Evolutionary conservation across 2,888 invertebrate genomes (phyloP).

Genomic region (Lamellibrachia columna): DNA sequence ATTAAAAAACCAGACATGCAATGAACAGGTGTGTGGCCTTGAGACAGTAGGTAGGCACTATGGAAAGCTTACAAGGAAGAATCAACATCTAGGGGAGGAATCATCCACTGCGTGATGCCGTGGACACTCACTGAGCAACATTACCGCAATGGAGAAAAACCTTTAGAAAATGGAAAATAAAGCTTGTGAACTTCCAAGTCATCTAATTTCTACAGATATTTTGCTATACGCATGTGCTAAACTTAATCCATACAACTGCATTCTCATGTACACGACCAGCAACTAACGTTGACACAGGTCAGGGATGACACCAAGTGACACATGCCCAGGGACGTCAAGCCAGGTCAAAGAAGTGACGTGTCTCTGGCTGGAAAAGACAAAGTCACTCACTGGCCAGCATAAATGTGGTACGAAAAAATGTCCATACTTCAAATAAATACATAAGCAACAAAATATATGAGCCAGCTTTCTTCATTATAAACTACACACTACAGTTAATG

Average conservation of each 20-base stretch:
- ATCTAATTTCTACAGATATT: background rate
- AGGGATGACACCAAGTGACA: background rate
- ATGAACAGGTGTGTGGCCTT: too few species aligned
- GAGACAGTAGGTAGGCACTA: too few species aligned
- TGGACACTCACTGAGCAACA: too few species aligned
- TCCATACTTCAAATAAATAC: too few species aligned
- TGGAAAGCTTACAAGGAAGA: too few species aligned
- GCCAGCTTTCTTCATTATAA: background rate
- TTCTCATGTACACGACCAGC: background rate
- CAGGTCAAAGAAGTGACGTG: background rate
- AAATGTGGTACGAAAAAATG: too few species aligned
- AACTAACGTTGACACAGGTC: background rate
- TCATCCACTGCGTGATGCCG: too few species aligned
- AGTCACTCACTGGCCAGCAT: too few species aligned
- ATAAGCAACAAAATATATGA: background rate
- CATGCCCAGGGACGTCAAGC: background rate
- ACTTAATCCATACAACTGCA: background rate
- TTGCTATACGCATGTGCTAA: background rate
- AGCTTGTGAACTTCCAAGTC: background rate
- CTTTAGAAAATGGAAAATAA: background rate
- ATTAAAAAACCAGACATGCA: too few species aligned
- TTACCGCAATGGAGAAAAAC: too few species aligned
- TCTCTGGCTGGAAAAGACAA: background rate
- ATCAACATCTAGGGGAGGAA: too few species aligned
- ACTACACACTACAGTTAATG: background rate